Evolutionary conservation across 2,113 vertebrate species (phyloP).

Genomic region (Lipophrys pholis): DNA sequence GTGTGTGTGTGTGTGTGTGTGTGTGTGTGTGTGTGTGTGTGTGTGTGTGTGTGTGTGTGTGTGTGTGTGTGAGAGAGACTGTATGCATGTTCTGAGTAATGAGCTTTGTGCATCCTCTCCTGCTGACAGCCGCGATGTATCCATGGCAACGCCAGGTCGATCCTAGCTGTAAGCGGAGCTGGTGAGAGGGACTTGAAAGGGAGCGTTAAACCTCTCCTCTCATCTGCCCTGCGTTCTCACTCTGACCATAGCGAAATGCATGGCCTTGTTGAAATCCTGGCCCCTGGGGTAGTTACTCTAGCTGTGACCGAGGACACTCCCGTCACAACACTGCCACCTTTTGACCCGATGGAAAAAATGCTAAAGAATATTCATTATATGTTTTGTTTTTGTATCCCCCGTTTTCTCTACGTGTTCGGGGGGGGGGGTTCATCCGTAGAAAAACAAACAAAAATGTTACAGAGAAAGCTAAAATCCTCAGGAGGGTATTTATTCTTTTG

Average conservation of each 20-base stretch:
- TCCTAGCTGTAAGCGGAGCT: constrained; percentile 71
- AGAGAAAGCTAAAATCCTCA: not conserved
- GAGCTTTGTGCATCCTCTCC: constrained; percentile 74
- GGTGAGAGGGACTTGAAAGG: constrained; percentile 79
- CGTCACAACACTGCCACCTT: constrained; percentile 75
- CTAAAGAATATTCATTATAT: not conserved
- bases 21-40: too few relatives aligned
- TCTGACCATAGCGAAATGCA: constrained; percentile 60
- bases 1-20: constrained; percentile 33
- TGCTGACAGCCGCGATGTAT: constrained; percentile 74
- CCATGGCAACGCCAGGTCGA: constrained; percentile 84
- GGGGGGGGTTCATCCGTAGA: not conserved
- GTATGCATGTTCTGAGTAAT: constrained; percentile 71
- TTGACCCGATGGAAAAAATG: constrained; percentile 53
- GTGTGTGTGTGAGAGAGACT: constrained; percentile 46
- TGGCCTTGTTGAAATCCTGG: constrained; percentile 68
- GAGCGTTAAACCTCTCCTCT: constrained; percentile 73
- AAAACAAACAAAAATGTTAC: not conserved
- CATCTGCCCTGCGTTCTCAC: constrained; percentile 58
- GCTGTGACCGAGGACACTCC: not conserved
- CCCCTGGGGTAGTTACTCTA: constrained; percentile 15
- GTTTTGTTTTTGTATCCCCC: not conserved
- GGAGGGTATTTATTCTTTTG: not conserved
- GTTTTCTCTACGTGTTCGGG: not conserved
- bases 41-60: too few relatives aligned